Conservation (phyloP, 2,888 invertebrate species). For the Phaedon cochleariae region DNA sequence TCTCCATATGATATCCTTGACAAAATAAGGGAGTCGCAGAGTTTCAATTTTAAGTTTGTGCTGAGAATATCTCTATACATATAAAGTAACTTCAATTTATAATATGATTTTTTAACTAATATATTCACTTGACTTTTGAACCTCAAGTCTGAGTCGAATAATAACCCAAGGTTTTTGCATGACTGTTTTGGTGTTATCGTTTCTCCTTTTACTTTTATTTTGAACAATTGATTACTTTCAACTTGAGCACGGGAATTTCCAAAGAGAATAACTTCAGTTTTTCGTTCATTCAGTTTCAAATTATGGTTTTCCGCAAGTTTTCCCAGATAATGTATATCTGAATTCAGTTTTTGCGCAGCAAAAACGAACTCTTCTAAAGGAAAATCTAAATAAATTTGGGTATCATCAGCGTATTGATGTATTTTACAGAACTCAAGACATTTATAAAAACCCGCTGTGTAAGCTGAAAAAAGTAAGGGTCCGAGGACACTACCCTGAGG, state of each 20-base stretch:
- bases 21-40: neutral
- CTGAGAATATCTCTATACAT: neutral
- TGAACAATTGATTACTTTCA: no score
- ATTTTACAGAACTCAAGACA: neutral
- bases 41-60: neutral
- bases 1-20: neutral
- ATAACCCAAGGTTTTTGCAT: neutral
- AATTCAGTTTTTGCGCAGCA: neutral
- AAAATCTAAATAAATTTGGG: neutral
- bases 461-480: neutral
- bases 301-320: neutral
- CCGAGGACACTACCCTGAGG: neutral
- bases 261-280: no score
- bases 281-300: no score
- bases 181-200: neutral
- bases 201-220: neutral
- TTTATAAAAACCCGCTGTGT: constrained; percentile 5
- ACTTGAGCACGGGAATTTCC: no score
- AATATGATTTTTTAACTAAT: constrained; percentile 6
- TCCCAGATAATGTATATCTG: neutral
- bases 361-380: neutral
- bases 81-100: constrained; percentile 4
- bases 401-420: neutral
- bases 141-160: neutral
- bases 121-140: no score